These are phyloP conservation scores for Leptoclinus maculatus DNA, from an alignment of 2,797 vertebrate species.

Conservation along the genomic window DNA sequence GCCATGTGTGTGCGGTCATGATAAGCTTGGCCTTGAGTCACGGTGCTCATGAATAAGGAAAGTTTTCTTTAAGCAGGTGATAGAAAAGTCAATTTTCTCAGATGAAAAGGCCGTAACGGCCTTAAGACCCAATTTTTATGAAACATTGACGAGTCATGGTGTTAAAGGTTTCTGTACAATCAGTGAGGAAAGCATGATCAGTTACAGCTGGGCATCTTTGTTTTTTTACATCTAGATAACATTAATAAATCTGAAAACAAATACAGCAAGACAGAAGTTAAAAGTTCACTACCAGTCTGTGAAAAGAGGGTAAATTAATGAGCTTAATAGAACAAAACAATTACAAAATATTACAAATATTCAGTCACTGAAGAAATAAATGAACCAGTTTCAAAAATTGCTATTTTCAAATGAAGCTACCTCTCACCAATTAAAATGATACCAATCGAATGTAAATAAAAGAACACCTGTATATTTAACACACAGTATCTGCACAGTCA, in stretches of 20 bases:
- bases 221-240: background rate
- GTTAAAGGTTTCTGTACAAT: background rate
- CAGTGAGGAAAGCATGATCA: background rate
- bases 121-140: background rate
- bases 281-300: background rate
- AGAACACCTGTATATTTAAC: background rate
- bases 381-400: background rate
- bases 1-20: constrained; percentile 44
- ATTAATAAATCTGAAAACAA: background rate
- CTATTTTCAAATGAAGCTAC: too few species aligned
- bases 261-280: too few species aligned
- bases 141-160: background rate
- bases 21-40: constrained; percentile 60
- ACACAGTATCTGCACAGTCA: background rate
- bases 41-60: background rate
- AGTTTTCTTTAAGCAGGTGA: constrained; percentile 1
- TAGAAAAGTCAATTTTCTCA: background rate
- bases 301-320: background rate
- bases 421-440: background rate
- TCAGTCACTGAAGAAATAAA: background rate
- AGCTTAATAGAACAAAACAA: background rate
- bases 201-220: background rate
- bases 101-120: background rate
- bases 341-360: too few species aligned
- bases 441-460: background rate